Conservation (phyloP, 2,113 vertebrate species). For the Martes martes region DNA sequence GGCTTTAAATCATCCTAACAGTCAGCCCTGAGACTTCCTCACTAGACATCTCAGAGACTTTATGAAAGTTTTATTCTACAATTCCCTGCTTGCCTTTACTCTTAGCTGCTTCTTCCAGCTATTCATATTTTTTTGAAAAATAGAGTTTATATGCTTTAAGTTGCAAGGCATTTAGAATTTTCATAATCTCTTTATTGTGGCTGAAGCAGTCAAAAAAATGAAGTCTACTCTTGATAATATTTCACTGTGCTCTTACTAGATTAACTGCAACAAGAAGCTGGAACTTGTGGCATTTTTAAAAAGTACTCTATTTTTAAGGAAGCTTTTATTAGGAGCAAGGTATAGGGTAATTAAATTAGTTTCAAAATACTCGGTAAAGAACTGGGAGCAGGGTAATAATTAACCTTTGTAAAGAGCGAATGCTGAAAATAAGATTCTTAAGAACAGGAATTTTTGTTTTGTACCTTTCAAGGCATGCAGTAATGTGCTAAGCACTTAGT, state of each 20-base stretch:
- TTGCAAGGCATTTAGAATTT: conserved; percentile 75
- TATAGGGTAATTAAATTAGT: conserved; percentile 57
- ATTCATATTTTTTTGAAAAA: conserved; percentile 77
- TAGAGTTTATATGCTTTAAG: conserved; percentile 78
- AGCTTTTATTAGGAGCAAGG: conserved; percentile 26
- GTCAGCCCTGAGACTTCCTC: conserved; percentile 76
- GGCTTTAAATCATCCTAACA: conserved; percentile 81
- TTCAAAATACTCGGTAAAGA: conserved; percentile 55
- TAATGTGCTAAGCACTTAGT: not conserved
- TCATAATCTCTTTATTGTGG: conserved; percentile 72
- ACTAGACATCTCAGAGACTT: conserved; percentile 77
- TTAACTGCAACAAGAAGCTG: conserved; percentile 45
- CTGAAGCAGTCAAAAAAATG: conserved; percentile 69
- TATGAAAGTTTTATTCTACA: conserved; percentile 80
- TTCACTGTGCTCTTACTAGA: conserved; percentile 50
- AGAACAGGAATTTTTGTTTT: not conserved
- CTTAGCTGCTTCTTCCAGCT: conserved; percentile 63
- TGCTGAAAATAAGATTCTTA: conserved; percentile 9
- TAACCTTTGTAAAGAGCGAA: conserved; percentile 59
- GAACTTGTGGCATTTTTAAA: conserved; percentile 2
- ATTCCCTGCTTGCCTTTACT: conserved; percentile 78
- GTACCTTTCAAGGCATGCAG: not conserved
- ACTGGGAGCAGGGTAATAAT: conserved; percentile 38
- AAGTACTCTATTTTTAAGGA: conserved; percentile 41
- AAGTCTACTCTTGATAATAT: conserved; percentile 67